A percentile compares a stretch with the other conserved stretches of the same genome.
phyloP scores from a whole-genome alignment of 2,797 vertebrate genomes.

The Lates japonicus region DNA sequence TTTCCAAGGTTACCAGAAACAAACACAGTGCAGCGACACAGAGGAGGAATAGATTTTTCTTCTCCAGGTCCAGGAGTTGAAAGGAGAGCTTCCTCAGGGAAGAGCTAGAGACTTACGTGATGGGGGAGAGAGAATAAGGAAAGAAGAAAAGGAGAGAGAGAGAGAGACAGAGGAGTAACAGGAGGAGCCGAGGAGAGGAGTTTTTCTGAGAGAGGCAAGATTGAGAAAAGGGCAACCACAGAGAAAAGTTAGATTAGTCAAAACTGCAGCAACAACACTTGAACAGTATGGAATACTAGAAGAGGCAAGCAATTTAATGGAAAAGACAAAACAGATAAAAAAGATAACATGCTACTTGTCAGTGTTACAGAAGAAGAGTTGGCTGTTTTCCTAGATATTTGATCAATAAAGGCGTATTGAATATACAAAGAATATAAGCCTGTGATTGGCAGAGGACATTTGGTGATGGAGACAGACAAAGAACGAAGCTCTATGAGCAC shows the following conservation, averaged over 20 bases:
- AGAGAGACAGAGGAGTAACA: conserved; percentile 68
- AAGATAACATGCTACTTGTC: conserved; percentile 3
- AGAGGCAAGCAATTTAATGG: conserved; percentile 22
- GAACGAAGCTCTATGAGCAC: conserved; percentile 72
- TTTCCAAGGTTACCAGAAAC: conserved; percentile 58
- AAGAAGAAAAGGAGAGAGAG: conserved; percentile 66
- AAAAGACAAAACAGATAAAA: conserved; percentile 18
- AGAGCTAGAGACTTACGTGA: conserved; percentile 52
- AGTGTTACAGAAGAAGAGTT: conserved; percentile 21
- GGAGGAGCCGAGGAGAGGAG: conserved; percentile 73
- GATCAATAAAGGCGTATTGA: conserved; percentile 45
- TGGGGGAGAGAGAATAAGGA: conserved; percentile 55
- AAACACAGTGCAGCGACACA: conserved; percentile 47
- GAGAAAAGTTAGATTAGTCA: conserved; percentile 70
- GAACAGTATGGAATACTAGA: conserved; percentile 35
- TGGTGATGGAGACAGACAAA: conserved; percentile 79
- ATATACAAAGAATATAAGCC: conserved; percentile 65
- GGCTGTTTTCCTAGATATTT: conserved; percentile 23
- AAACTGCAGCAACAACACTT: conserved; percentile 45
- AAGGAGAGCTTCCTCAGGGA: conserved; percentile 65
- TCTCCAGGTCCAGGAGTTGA: conserved; percentile 64
- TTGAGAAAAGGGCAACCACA: conserved; percentile 72
- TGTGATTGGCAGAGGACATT: conserved; percentile 82
- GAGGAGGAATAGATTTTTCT: conserved; percentile 60
- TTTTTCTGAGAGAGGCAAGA: conserved; percentile 69